Base-by-base conservation (phyloP, 2,888 invertebrate species). In the Drosophila meridiana region DNA sequence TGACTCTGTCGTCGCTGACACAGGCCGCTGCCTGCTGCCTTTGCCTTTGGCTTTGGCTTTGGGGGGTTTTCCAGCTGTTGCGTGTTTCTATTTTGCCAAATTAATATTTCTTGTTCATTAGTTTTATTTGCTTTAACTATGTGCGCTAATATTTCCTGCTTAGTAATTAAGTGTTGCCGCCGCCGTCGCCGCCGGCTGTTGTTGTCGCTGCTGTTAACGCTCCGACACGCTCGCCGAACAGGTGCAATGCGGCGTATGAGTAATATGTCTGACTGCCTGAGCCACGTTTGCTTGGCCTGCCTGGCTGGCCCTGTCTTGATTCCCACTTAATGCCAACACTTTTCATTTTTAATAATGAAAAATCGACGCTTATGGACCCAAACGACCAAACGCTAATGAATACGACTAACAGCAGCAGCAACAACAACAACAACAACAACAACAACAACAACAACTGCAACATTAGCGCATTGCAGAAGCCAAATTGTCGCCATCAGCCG, bases 71-170 rank as follows among this genome's bases (percentile, higher is more conserved):
- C 26, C 48, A 47, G 30, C 43, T 67, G 47, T 74, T 69, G 69
- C 71, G 75, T 84, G 79, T 72, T 74, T 84, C 70, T 60, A 68
- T 76, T 83, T 80, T 72, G 69, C 53, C 68, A 85, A 88, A 89
- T 83, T 83, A 78, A 85, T 85, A 88, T 85, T 86, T 86, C 87
- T 80, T 81, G 89, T 88, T 88, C 89, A 88, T 88, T 85, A 88
- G 81, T 86, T 88, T 76, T 85, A 77, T 85, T 85, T 89, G 72
- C 89, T 87, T 88, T 68, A 63, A 58, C 58, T 69, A 61, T 71
- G 64, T 56, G 73, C 77, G 75, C 73, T 82, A 76, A 84, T 85
- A 85, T 89, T 85, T 85, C 85, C 85, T 85, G 84, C 87, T 88
- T 71, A 73, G 87, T 81, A 86, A 85, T 85, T 85, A 88, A 79